These are phyloP conservation scores for Actinia tenebrosa DNA, from an alignment of 64 coral and sea anemone species.

Conservation along the genomic window DNA sequence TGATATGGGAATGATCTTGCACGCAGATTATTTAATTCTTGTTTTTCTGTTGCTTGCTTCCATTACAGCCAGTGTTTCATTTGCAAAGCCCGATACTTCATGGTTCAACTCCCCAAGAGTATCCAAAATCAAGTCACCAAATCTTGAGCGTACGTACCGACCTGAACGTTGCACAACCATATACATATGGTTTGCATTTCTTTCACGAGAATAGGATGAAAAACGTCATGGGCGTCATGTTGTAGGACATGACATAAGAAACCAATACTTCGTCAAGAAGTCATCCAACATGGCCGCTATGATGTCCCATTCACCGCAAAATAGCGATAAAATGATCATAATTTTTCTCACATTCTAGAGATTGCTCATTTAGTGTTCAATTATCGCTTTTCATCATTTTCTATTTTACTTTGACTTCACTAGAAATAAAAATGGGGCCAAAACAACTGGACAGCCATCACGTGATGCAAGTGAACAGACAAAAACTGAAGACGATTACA, in stretches of 20 bases:
- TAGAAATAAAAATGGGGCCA: neutral
- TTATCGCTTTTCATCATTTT: neutral
- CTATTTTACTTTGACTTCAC: neutral
- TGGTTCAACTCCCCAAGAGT: neutral
- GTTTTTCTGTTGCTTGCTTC: neutral
- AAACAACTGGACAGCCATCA: neutral
- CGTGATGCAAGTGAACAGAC: neutral
- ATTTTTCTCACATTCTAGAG: no score
- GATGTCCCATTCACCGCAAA: no score
- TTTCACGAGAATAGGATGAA: neutral
- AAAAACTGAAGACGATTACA: slow-evolving; percentile 5
- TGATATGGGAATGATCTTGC: no score
- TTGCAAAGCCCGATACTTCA: neutral
- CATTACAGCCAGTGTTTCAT: neutral
- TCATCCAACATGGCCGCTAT: no score
- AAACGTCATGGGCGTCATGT: no score
- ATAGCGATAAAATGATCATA: no score
- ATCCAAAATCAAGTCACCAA: slow-evolving; percentile 4
- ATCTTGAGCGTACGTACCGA: slow-evolving; percentile 2
- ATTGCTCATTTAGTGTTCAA: no score
- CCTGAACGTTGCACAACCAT: neutral
- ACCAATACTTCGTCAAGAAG: no score
- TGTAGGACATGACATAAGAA: no score
- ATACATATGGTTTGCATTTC: neutral
- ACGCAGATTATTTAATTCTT: neutral